Percentiles rank a stretch among this genome's conserved stretches.
Evolutionary conservation across 2,888 invertebrate species (phyloP).

Genomic region (Melieria omissa): DNA sequence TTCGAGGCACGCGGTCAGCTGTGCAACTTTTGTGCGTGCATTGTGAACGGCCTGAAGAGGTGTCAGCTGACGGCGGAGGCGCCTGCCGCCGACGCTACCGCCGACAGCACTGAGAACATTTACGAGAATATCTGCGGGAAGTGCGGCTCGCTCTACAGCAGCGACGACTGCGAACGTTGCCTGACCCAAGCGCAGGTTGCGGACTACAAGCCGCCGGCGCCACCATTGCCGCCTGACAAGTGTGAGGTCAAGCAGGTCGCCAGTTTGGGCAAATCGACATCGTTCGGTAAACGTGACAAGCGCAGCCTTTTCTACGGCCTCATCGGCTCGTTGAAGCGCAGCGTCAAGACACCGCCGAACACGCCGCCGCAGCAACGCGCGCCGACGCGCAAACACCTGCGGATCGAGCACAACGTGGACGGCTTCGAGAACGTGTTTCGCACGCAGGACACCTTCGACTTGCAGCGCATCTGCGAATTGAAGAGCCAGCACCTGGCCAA

Average conservation of each 20-base stretch:
- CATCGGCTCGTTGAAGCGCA: slow-evolving; percentile 56
- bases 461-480: slow-evolving; percentile 61
- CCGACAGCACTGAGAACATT: slow-evolving; percentile 51
- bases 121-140: slow-evolving; percentile 65
- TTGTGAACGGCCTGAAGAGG: slow-evolving; percentile 55
- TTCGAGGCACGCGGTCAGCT: slow-evolving; percentile 61
- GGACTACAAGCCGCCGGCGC: too few relatives aligned
- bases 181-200: not conserved
- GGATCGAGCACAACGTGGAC: slow-evolving; percentile 65
- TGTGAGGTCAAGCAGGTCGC: not conserved
- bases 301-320: slow-evolving; percentile 51
- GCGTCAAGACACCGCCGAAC: slow-evolving; percentile 34
- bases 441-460: slow-evolving; percentile 64
- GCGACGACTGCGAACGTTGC: slow-evolving; percentile 53
- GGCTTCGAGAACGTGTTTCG: slow-evolving; percentile 60
- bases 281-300: slow-evolving; percentile 45
- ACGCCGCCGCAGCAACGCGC: slow-evolving; percentile 22
- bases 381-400: slow-evolving; percentile 47
- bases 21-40: slow-evolving; percentile 63
- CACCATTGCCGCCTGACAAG: too few relatives aligned
- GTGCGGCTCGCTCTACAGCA: slow-evolving; percentile 60
- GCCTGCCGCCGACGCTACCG: slow-evolving; percentile 30
- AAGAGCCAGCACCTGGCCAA: slow-evolving; percentile 53
- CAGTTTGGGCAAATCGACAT: slow-evolving; percentile 43
- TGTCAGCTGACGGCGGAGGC: slow-evolving; percentile 2